Conservation (phyloP, 2,113 vertebrate species). For the Chlorodrepanis virens region DNA sequence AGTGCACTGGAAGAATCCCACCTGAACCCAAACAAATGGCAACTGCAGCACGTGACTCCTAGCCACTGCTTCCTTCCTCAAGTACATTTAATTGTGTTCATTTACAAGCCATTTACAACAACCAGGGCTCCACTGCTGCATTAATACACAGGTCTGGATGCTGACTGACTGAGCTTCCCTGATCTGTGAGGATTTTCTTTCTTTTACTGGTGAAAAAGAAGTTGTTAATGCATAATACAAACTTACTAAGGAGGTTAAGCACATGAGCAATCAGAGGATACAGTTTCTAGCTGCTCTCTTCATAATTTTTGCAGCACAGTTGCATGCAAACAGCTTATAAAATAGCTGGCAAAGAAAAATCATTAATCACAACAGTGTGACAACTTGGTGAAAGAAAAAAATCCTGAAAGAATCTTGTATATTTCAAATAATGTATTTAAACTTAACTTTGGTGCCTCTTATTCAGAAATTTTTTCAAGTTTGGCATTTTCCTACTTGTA, state of each 20-base stretch:
- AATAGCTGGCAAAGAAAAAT: background rate
- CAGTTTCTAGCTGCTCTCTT: background rate
- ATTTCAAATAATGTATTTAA: constrained; percentile 75
- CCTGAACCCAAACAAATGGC: background rate
- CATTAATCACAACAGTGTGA: background rate
- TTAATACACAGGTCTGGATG: background rate
- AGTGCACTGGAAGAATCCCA: background rate
- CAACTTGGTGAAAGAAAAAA: background rate
- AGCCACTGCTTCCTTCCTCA: background rate
- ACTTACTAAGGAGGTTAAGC: background rate
- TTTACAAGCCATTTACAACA: background rate
- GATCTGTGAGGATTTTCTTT: background rate
- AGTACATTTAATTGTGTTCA: background rate
- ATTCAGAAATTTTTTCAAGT: constrained; percentile 7
- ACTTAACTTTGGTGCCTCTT: constrained; percentile 45
- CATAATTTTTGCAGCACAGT: background rate
- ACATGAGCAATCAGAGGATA: background rate
- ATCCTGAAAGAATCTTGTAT: constrained; percentile 23
- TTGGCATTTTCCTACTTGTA: constrained; percentile 74
- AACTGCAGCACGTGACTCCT: background rate
- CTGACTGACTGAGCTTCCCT: background rate
- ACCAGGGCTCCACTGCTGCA: background rate
- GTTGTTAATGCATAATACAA: background rate
- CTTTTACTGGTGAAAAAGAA: background rate
- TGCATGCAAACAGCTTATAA: background rate